A percentile compares a stretch with the other conserved stretches of the same genome.
phyloP scores from a whole-genome alignment of 2,888 invertebrate genomes.

The Andrena minutula region DNA sequence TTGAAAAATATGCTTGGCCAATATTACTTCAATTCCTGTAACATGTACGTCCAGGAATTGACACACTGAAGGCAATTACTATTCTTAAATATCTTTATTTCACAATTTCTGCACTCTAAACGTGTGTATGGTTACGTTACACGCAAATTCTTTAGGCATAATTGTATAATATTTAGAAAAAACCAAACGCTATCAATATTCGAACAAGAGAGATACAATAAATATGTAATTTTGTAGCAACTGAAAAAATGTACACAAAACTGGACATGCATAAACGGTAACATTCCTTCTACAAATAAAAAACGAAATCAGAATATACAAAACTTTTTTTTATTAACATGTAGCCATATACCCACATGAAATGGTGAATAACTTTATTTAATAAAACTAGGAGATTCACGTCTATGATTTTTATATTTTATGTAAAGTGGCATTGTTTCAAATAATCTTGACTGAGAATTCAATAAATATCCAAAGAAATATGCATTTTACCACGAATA shows the following conservation, averaged over 20 bases:
- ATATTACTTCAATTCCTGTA: constrained; percentile 11
- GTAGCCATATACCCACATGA: constrained; percentile 61
- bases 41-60: background rate
- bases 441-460: constrained; percentile 42
- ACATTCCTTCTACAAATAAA: constrained; percentile 38
- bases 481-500: constrained; percentile 40
- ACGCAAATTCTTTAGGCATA: constrained; percentile 16
- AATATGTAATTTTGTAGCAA: constrained; percentile 28
- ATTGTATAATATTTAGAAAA: constrained; percentile 12
- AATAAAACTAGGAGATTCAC: constrained; percentile 57
- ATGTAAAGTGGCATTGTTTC: constrained; percentile 34
- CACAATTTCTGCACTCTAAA: constrained; percentile 5
- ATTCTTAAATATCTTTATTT: constrained; percentile 11
- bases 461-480: constrained; percentile 45
- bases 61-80: constrained; percentile 1
- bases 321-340: constrained; percentile 13
- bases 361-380: constrained; percentile 58
- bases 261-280: constrained; percentile 36
- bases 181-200: constrained; percentile 19
- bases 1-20: constrained; percentile 13
- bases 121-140: constrained; percentile 10
- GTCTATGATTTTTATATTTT: constrained; percentile 54
- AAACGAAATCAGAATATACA: constrained; percentile 15
- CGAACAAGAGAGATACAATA: constrained; percentile 22
- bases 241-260: constrained; percentile 15